phyloP scores from a whole-genome alignment of 2,888 invertebrate genomes.

The Panzeria rudis region DNA sequence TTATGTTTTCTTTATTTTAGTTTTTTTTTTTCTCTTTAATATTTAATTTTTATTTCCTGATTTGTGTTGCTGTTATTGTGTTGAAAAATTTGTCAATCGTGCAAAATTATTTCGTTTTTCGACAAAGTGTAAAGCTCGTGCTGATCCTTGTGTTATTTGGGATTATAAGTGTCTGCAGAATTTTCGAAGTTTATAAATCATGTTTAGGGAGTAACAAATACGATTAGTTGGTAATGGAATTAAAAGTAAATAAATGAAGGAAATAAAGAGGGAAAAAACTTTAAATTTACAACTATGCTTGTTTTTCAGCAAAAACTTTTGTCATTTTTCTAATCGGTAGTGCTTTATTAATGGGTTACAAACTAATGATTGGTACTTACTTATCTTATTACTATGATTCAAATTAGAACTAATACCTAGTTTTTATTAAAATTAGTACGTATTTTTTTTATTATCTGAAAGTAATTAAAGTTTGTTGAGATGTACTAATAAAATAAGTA shows the following conservation, averaged over 20 bases:
- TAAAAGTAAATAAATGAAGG: not conserved
- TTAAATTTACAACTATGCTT: not conserved
- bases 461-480: too few relatives aligned
- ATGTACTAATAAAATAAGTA: too few relatives aligned
- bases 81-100: constrained; percentile 62
- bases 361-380: too few relatives aligned
- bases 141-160: constrained; percentile 63
- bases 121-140: constrained; percentile 60
- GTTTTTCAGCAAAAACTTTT: too few relatives aligned
- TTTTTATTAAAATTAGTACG: too few relatives aligned
- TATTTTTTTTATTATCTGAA: too few relatives aligned
- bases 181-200: constrained; percentile 59
- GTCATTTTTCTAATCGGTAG: too few relatives aligned
- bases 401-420: too few relatives aligned
- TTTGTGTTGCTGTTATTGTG: constrained; percentile 14
- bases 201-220: constrained; percentile 19
- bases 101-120: constrained; percentile 50
- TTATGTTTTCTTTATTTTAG: constrained; percentile 4
- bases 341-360: too few relatives aligned
- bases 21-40: not conserved
- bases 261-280: not conserved
- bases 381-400: too few relatives aligned
- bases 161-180: constrained; percentile 60
- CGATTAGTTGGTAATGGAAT: constrained; percentile 32
- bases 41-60: constrained; percentile 6